Evolutionary conservation across 2,113 vertebrate species (phyloP).

Genomic region (Emydocephalus ijimae): DNA sequence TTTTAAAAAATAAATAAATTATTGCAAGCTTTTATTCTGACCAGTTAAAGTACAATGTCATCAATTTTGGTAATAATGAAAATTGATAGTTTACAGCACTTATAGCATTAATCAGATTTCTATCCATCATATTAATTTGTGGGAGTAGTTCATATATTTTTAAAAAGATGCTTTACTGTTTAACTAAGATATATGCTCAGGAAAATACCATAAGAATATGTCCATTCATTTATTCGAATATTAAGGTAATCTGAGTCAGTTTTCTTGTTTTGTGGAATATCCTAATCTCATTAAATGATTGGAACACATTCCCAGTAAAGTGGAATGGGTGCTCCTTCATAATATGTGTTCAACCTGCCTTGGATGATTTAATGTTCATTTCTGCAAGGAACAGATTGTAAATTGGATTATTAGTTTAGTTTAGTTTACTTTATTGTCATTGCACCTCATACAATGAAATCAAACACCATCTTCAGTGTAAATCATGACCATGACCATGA

Average conservation of each 20-base stretch:
- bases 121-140: neutral
- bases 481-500: no score
- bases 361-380: neutral
- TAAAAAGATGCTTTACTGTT: neutral
- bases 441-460: no score
- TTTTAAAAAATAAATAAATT: neutral
- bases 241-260: neutral
- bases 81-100: neutral
- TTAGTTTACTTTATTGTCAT: no score
- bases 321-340: neutral
- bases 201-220: neutral
- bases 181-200: neutral
- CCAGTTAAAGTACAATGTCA: conserved; percentile 3
- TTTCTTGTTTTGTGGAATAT: neutral
- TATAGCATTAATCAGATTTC: neutral
- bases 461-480: no score
- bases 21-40: conserved; percentile 1
- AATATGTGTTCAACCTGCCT: neutral
- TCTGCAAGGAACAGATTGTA: neutral
- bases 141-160: neutral
- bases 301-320: neutral
- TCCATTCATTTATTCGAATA: neutral
- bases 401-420: no score
- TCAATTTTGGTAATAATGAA: neutral
- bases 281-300: neutral